Percentiles rank a stretch among this genome's conserved stretches.
Evolutionary conservation across 2,113 vertebrate genomes (phyloP).

Genomic region (Atractosteus spatula): DNA sequence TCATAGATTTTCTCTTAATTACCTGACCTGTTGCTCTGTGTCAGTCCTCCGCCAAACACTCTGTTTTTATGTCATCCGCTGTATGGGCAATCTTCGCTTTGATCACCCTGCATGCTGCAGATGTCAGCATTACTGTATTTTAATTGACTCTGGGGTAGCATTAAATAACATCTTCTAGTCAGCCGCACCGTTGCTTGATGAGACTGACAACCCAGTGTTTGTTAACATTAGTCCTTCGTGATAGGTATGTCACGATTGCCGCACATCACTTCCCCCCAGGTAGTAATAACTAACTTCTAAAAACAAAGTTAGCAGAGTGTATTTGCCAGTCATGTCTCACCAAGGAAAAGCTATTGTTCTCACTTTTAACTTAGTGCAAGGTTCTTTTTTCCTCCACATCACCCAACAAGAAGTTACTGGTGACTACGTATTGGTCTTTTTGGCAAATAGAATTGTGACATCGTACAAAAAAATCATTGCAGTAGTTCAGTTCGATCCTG

Average conservation of each 20-base stretch:
- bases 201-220: conserved; percentile 66
- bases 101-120: conserved; percentile 61
- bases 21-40: conserved; percentile 76
- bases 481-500: no score
- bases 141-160: conserved; percentile 76
- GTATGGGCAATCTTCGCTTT: conserved; percentile 67
- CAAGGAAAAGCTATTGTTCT: neutral
- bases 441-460: no score
- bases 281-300: conserved; percentile 11
- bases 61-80: conserved; percentile 62
- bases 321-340: conserved; percentile 26
- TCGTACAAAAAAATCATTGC: no score
- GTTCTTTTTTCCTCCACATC: no score
- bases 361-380: no score
- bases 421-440: no score
- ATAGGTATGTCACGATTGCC: conserved; percentile 43
- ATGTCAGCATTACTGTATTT: conserved; percentile 75
- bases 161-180: conserved; percentile 66
- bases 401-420: no score
- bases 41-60: conserved; percentile 65
- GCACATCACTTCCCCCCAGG: conserved; percentile 1
- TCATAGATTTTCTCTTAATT: conserved; percentile 75
- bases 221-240: conserved; percentile 49
- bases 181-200: conserved; percentile 50
- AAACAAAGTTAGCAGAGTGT: neutral